These are phyloP conservation scores for Champsocephalus esox DNA, from an alignment of 2,797 vertebrate genomes.

Conservation along the genomic window DNA sequence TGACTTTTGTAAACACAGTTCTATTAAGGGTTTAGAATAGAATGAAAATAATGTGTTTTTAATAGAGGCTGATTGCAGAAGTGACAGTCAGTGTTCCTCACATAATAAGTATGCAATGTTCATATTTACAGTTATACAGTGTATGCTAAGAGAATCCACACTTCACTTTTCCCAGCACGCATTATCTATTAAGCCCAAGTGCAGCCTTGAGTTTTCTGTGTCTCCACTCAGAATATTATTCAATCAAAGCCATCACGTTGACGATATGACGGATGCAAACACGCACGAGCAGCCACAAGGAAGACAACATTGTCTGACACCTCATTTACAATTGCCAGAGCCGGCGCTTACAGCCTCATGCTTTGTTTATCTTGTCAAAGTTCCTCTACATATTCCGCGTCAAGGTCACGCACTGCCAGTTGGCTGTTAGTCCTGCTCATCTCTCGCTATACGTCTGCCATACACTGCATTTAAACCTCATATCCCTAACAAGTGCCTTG, in stretches of 20 bases:
- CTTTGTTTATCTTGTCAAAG: conserved; percentile 80
- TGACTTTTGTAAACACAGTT: conserved; percentile 34
- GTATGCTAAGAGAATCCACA: conserved; percentile 24
- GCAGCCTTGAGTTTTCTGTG: conserved; percentile 24
- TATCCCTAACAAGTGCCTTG: conserved; percentile 48
- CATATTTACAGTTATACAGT: conserved; percentile 19
- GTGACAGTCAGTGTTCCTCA: conserved; percentile 24
- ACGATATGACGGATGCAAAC: conserved; percentile 69
- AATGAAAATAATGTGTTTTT: conserved; percentile 26
- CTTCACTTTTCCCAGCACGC: conserved; percentile 10
- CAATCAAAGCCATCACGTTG: conserved; percentile 75
- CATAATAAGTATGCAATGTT: conserved; percentile 33
- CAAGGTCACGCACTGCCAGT: conserved; percentile 76
- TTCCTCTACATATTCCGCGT: conserved; percentile 68
- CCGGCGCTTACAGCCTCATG: conserved; percentile 61
- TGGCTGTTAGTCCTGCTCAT: conserved; percentile 61
- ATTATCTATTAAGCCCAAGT: conserved; percentile 47
- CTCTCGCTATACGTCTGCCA: conserved; percentile 47
- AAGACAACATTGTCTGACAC: conserved; percentile 72
- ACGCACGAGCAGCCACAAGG: conserved; percentile 68
- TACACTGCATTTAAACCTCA: conserved; percentile 46
- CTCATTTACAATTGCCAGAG: conserved; percentile 69
- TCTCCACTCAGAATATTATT: conserved; percentile 54
- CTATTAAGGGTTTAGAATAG: conserved; percentile 29
- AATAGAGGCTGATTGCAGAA: conserved; percentile 20